Percentiles rank a stretch among this genome's conserved stretches.
Conservation (phyloP, 2,797 vertebrate species). For the Gobionotothen gibberifrons region DNA sequence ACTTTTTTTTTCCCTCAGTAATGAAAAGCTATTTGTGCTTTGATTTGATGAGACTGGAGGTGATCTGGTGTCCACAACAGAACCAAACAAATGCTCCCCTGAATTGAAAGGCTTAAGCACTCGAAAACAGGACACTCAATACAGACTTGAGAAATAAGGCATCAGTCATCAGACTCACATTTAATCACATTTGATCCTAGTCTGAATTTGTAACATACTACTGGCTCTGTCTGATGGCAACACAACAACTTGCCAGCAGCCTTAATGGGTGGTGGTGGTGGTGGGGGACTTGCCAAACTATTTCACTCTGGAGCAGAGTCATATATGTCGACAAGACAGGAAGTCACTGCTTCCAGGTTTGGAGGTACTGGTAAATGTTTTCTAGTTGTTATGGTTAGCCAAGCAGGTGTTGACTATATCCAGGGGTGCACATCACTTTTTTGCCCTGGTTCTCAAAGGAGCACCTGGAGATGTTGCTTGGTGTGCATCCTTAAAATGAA, state of each 20-base stretch:
- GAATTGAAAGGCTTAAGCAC: conserved; percentile 27
- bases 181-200: not conserved
- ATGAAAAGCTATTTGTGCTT: conserved; percentile 65
- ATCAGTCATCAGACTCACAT: not conserved
- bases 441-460: no score
- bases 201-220: not conserved
- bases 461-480: no score
- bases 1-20: conserved; percentile 32
- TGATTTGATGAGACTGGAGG: conserved; percentile 14
- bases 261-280: no score
- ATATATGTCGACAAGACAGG: not conserved
- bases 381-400: not conserved
- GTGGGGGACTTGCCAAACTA: not conserved
- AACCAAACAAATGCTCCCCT: conserved; percentile 31
- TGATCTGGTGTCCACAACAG: conserved; percentile 31
- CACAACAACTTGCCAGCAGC: not conserved
- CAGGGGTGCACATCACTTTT: no score
- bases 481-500: no score
- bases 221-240: not conserved
- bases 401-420: not conserved
- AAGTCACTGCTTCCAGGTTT: not conserved
- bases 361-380: not conserved
- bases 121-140: conserved; percentile 1
- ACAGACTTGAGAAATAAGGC: not conserved
- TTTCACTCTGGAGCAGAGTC: not conserved